Percentiles rank a stretch among this genome's conserved stretches.
phyloP scores from a whole-genome alignment of 2,888 invertebrate genomes.

The Venusia cambrica region DNA sequence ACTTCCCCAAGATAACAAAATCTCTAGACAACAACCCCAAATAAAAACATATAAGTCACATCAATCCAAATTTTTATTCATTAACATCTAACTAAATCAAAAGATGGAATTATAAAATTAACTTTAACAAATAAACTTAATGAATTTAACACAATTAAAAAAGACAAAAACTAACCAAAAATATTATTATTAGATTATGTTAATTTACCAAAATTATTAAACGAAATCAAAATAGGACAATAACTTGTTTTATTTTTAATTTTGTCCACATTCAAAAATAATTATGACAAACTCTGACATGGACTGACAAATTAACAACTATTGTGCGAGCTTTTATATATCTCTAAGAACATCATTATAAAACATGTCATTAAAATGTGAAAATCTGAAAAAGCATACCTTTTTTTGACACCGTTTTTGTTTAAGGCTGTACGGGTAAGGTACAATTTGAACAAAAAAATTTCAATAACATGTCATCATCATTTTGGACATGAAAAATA shows the following conservation, averaged over 20 bases:
- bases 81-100: conserved; percentile 7
- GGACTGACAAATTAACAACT: too few species aligned
- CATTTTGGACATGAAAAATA: conserved; percentile 4
- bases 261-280: too few species aligned
- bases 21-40: conserved; percentile 29
- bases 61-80: conserved; percentile 42
- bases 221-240: conserved; percentile 1
- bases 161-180: conserved; percentile 3
- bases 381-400: too few species aligned
- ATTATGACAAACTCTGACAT: too few species aligned
- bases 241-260: conserved; percentile 4
- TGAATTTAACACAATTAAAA: conserved; percentile 15
- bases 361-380: too few species aligned
- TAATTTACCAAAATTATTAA: neutral
- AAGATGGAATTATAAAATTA: conserved; percentile 10
- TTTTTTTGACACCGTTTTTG: too few species aligned
- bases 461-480: too few species aligned
- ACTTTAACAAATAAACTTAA: conserved; percentile 32
- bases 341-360: too few species aligned
- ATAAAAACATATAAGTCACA: conserved; percentile 31
- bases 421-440: too few species aligned
- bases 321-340: too few species aligned
- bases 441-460: too few species aligned
- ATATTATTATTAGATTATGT: neutral
- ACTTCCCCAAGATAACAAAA: conserved; percentile 48